These are phyloP conservation scores for Smutsia temminckii DNA, from an alignment of 2,797 vertebrate species.

Conservation along the genomic window DNA sequence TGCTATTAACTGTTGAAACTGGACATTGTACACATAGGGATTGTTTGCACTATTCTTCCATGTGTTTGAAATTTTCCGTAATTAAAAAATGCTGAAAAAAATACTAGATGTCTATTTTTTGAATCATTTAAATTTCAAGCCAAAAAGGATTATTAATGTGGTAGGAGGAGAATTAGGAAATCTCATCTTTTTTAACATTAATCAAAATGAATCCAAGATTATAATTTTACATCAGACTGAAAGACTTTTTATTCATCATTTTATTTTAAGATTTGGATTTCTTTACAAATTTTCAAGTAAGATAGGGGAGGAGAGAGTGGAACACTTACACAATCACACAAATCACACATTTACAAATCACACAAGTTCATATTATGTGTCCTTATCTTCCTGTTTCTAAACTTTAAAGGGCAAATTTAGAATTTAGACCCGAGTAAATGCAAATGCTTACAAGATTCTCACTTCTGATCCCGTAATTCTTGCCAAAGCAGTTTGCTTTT, in stretches of 20 bases:
- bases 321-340: background rate
- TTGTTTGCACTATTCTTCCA: background rate
- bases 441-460: background rate
- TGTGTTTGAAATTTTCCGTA: background rate
- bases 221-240: background rate
- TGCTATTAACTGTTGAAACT: background rate
- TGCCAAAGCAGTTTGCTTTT: constrained; percentile 20
- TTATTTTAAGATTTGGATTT: constrained; percentile 18
- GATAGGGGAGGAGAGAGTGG: background rate
- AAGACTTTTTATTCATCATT: constrained; percentile 36
- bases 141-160: background rate
- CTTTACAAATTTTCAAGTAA: constrained; percentile 35
- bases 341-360: too few species aligned
- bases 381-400: constrained; percentile 21
- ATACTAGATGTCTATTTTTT: background rate
- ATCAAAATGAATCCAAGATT: constrained; percentile 21
- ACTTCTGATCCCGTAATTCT: background rate
- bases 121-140: constrained; percentile 1
- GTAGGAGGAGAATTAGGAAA: background rate
- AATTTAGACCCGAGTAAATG: background rate
- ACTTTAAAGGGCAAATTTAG: constrained; percentile 24
- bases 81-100: constrained; percentile 6
- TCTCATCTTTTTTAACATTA: background rate
- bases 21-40: too few species aligned
- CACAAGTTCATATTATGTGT: constrained; percentile 5